A percentile compares a stretch with the other conserved stretches of the same genome.
Evolutionary conservation across 1,140 invertebrate species (phyloP).

Genomic region (Potamilus streckersoni): DNA sequence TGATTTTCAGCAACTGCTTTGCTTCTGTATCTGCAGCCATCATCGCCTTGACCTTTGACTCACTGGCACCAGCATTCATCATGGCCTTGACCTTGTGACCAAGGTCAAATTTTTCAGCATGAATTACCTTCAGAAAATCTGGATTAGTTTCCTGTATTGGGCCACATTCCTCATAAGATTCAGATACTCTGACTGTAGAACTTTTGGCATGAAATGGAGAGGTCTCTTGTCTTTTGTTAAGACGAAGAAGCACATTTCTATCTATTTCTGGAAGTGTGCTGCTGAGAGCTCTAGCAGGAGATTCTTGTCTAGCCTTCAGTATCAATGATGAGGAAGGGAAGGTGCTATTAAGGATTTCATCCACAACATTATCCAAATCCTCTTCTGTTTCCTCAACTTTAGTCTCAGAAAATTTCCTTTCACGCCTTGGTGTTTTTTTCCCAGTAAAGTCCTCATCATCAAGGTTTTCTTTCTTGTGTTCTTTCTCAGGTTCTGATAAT

Average conservation of each 20-base stretch:
- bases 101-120: slow-evolving; percentile 41
- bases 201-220: slow-evolving; percentile 55
- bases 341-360: slow-evolving; percentile 62
- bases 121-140: slow-evolving; percentile 43
- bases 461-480: no score
- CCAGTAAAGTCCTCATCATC: slow-evolving; percentile 17
- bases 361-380: slow-evolving; percentile 58
- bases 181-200: slow-evolving; percentile 15
- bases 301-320: slow-evolving; percentile 33
- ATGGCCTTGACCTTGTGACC: slow-evolving; percentile 48
- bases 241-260: slow-evolving; percentile 40
- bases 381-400: slow-evolving; percentile 43
- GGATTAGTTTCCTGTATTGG: slow-evolving; percentile 39
- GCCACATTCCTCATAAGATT: slow-evolving; percentile 29
- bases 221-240: slow-evolving; percentile 34
- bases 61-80: slow-evolving; percentile 44
- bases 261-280: slow-evolving; percentile 55
- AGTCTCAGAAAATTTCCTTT: slow-evolving; percentile 54
- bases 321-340: slow-evolving; percentile 33
- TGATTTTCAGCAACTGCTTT: slow-evolving; percentile 51
- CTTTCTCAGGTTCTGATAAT: no score
- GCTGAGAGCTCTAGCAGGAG: slow-evolving; percentile 33
- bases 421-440: slow-evolving; percentile 35
- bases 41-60: slow-evolving; percentile 34
- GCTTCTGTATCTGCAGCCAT: slow-evolving; percentile 47